These are phyloP conservation scores for Pilophorus perplexus DNA, from an alignment of 2,888 invertebrate species.

Conservation along the genomic window DNA sequence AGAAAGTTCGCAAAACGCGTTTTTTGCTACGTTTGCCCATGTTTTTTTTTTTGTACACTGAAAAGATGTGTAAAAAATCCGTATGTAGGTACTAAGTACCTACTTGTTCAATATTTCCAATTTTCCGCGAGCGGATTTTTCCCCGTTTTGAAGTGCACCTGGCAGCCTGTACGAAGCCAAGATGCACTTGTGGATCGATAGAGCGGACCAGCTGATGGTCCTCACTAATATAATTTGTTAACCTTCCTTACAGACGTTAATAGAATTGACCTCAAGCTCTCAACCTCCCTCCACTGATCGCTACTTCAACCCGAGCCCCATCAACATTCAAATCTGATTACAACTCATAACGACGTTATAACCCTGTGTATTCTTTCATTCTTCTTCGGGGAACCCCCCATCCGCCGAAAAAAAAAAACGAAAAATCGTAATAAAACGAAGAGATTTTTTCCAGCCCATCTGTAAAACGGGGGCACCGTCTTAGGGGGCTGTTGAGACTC, in stretches of 20 bases:
- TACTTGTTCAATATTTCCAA: no score
- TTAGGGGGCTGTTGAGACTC: not conserved
- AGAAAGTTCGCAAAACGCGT: no score
- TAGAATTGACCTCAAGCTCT: constrained; percentile 37
- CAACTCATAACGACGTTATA: constrained; percentile 22
- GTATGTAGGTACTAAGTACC: no score
- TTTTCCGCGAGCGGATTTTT: no score
- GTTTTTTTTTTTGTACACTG: no score
- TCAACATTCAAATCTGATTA: constrained; percentile 26
- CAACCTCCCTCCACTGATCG: not conserved
- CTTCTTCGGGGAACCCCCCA: no score
- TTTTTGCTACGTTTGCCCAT: no score
- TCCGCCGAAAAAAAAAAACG: not conserved
- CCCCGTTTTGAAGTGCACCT: no score
- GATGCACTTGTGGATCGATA: constrained; percentile 25
- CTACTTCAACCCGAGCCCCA: not conserved
- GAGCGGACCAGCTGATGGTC: constrained; percentile 11
- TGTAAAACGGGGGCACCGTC: constrained; percentile 1
- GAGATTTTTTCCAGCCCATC: constrained; percentile 25
- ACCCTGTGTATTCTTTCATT: not conserved
- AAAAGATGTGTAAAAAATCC: no score
- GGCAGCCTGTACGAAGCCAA: not conserved
- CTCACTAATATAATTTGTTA: constrained; percentile 29
- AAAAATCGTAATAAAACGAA: constrained; percentile 9
- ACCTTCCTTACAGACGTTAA: constrained; percentile 34